Conservation (phyloP, 2,888 invertebrate species). For the Cerastis rubricosa region DNA sequence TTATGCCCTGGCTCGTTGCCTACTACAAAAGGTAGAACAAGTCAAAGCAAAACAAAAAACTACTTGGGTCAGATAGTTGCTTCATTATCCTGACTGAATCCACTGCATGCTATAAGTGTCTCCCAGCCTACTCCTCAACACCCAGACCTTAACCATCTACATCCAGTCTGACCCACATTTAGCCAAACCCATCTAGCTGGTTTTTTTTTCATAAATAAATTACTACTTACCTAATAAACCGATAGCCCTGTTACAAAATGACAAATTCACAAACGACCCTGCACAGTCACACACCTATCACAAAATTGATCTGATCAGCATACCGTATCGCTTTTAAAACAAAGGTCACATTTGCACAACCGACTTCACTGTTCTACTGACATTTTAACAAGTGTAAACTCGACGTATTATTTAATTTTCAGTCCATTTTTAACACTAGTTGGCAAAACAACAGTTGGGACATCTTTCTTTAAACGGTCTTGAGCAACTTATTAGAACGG, state of each 20-base stretch:
- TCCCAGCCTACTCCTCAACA: no score
- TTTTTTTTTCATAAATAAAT: no score
- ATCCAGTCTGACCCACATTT: no score
- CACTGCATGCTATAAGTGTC: no score
- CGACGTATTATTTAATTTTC: constrained; percentile 39
- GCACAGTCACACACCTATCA: constrained; percentile 37
- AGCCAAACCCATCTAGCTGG: no score
- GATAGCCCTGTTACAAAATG: constrained; percentile 11
- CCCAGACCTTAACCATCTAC: no score
- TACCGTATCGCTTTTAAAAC: constrained; percentile 54
- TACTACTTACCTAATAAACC: background rate
- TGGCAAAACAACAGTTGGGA: constrained; percentile 39
- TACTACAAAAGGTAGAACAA: no score
- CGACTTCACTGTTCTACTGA: constrained; percentile 49
- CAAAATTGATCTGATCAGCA: constrained; percentile 51
- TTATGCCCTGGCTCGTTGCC: no score
- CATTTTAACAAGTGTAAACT: constrained; percentile 55
- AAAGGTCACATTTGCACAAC: constrained; percentile 63
- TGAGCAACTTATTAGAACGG: constrained; percentile 39
- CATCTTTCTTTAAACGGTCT: constrained; percentile 36
- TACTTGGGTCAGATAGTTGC: no score
- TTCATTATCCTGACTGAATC: no score
- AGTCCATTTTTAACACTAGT: constrained; percentile 26
- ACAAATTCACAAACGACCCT: constrained; percentile 55
- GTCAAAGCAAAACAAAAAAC: no score